Conservation (phyloP, 2,797 vertebrate species). For the Artibeus lituratus region DNA sequence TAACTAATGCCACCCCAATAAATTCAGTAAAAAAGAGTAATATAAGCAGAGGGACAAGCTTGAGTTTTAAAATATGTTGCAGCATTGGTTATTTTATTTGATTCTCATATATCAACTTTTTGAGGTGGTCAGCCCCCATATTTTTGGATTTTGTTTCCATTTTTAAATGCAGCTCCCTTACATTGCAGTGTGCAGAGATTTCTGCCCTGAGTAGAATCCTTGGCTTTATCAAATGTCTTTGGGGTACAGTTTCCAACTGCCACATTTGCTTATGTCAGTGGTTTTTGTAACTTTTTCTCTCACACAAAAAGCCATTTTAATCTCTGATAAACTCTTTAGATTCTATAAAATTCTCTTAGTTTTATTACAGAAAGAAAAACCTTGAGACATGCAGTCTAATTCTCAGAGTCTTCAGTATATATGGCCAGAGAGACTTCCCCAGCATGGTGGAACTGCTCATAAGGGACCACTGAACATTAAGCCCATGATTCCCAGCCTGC, state of each 20-base stretch:
- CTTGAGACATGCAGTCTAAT: background rate
- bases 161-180: background rate
- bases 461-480: background rate
- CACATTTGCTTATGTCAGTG: background rate
- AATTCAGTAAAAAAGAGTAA: background rate
- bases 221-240: background rate
- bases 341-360: background rate
- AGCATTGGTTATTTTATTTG: background rate
- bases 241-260: background rate
- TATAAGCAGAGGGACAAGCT: background rate
- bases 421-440: background rate
- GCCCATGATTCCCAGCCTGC: background rate
- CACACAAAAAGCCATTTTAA: background rate
- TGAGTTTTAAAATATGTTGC: background rate
- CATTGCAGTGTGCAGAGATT: background rate
- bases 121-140: background rate
- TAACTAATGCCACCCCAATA: background rate
- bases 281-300: background rate
- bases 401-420: background rate
- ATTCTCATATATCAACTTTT: background rate
- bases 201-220: background rate
- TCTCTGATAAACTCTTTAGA: background rate
- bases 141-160: background rate
- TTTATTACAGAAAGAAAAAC: slow-evolving; percentile 3
- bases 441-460: background rate